phyloP scores from a whole-genome alignment of 1,140 invertebrate species.

The Hycleus cichorii region DNA sequence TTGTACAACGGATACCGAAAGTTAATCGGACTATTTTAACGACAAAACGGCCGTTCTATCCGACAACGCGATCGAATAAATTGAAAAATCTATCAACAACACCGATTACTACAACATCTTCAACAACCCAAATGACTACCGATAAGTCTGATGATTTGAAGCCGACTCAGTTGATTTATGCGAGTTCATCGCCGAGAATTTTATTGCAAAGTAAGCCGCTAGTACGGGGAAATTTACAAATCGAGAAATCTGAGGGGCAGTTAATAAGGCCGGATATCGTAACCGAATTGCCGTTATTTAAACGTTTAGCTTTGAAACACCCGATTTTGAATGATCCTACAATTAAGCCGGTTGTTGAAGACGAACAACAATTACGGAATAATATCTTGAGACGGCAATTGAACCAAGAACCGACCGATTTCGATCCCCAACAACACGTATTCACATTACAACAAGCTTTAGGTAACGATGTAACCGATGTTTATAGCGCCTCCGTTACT shows the following conservation, averaged over 20 bases:
- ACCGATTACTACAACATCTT: slow-evolving; percentile 34
- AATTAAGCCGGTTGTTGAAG: slow-evolving; percentile 44
- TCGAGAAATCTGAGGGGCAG: slow-evolving; percentile 33
- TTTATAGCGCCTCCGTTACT: slow-evolving; percentile 54
- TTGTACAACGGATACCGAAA: slow-evolving; percentile 45
- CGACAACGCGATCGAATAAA: slow-evolving; percentile 50
- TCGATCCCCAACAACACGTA: slow-evolving; percentile 43
- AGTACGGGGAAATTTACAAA: slow-evolving; percentile 1
- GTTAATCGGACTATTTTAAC: slow-evolving; percentile 38
- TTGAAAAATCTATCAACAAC: slow-evolving; percentile 45
- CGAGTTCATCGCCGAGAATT: slow-evolving; percentile 28
- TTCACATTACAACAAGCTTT: slow-evolving; percentile 41
- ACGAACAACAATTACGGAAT: slow-evolving; percentile 42
- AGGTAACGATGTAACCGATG: slow-evolving; percentile 55
- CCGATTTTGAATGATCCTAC: slow-evolving; percentile 29
- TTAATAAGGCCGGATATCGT: slow-evolving; percentile 31
- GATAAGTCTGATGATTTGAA: slow-evolving; percentile 39
- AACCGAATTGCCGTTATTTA: slow-evolving; percentile 28
- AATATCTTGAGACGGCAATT: slow-evolving; percentile 54
- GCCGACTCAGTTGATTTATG: slow-evolving; percentile 25
- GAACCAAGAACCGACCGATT: slow-evolving; percentile 42
- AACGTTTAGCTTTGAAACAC: slow-evolving; percentile 23
- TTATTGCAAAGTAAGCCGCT: slow-evolving; percentile 25
- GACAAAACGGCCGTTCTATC: slow-evolving; percentile 37
- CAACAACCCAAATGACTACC: slow-evolving; percentile 28